Evolutionary conservation across 2,888 invertebrate species (phyloP), one percentile per base, ranked within the genome.

Genomic region (Chrysina gloriosa): DNA sequence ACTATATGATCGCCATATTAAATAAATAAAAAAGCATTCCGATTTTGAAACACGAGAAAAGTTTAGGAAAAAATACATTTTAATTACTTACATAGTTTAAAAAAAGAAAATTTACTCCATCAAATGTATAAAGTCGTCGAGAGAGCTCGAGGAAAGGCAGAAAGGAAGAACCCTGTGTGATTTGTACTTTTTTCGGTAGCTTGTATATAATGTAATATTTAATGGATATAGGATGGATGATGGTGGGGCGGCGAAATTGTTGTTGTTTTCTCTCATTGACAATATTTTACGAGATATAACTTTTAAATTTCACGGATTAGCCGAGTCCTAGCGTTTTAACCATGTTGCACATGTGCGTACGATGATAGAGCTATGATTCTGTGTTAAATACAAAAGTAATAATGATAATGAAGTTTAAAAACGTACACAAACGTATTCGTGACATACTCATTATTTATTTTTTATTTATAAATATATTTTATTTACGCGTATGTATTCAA

Each of bases 361-460:
- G 11, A 21, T 42, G 6, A 47, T 16, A 34, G 23, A 45, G 21
- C 9, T 21, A 19, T 61, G 9, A 27, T 25, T 25, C 23, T 42
- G 16, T 29, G 27, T 9, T 19, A 14, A 14, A 29, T 39, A 6
- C 19, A 2, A 21, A 23, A 21, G 36, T 31, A 27, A 29, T 27
- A 29, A 29, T n/a, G 7, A 36, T 50, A 11, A 50, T 6, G 14
- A 23, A 39, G 9, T 16, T 23, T 0, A 25, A 23, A n/a, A 21
- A 19, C 21, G 23, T 23, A 58, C 3, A 23, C 21, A 34, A 21
- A 25, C 6, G 9, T 29, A 25, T 39, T 58, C 50, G 50, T 50
- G 50, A 50, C 63, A 50, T 64, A 64, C 64, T 64, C 64, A 50
- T 50, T 39, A 64, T 63, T 63, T 63, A 64, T 50, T 48, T 64